phyloP scores from a whole-genome alignment of 2,888 invertebrate species.

The Tetranychus truncatus region DNA sequence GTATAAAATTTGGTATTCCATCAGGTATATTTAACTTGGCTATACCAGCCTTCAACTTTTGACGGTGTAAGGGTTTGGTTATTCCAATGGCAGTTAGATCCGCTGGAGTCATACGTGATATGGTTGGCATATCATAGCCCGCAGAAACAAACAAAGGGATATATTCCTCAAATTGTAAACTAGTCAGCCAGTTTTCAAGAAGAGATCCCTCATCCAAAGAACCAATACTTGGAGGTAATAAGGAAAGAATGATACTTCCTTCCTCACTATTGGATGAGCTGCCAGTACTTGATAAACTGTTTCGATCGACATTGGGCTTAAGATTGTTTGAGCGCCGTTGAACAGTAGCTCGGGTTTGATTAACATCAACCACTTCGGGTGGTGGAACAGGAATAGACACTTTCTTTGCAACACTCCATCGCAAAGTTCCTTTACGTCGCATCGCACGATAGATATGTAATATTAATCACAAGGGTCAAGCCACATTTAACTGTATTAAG shows the following conservation, averaged over 20 bases:
- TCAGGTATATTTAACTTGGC: constrained; percentile 80
- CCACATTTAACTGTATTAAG: too few species aligned
- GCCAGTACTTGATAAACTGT: constrained; percentile 7
- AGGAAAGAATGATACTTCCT: not conserved
- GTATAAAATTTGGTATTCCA: constrained; percentile 82
- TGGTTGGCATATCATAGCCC: constrained; percentile 91
- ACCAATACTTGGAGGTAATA: not conserved
- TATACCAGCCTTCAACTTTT: constrained; percentile 86
- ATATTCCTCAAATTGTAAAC: constrained; percentile 85
- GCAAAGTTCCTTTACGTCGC: not conserved
- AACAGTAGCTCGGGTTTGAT: not conserved
- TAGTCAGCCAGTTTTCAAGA: constrained; percentile 53
- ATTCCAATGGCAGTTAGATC: constrained; percentile 53
- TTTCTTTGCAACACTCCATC: constrained; percentile 4
- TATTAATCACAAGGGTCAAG: too few species aligned
- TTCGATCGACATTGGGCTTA: not conserved
- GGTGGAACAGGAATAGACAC: not conserved
- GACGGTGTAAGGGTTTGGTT: constrained; percentile 90
- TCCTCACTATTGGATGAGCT: constrained; percentile 1
- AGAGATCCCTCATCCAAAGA: not conserved
- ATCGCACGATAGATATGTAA: not conserved
- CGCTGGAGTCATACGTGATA: constrained; percentile 93
- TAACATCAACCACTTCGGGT: not conserved
- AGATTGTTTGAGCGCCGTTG: constrained; percentile 4
- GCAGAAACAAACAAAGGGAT: constrained; percentile 76